Percentiles rank a stretch among this genome's conserved stretches.
Conservation (phyloP, 2,888 invertebrate genomes). For the Malachius bipustulatus region DNA sequence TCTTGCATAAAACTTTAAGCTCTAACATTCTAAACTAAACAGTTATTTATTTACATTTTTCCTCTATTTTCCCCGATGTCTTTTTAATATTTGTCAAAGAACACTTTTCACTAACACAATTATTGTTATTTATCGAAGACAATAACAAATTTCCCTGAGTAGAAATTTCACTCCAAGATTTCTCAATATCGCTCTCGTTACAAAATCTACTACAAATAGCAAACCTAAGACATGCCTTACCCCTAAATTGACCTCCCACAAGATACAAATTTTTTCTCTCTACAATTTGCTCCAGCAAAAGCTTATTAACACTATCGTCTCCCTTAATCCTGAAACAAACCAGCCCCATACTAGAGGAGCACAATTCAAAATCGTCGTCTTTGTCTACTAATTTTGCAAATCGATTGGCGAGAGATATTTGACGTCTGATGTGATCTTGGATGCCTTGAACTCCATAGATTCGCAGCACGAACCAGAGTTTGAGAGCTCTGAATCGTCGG, state of each 20-base stretch:
- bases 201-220: constrained; percentile 68
- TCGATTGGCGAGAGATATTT: constrained; percentile 61
- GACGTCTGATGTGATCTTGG: constrained; percentile 62
- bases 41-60: too few relatives aligned
- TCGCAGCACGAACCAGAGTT: constrained; percentile 85
- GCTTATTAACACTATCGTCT: constrained; percentile 55
- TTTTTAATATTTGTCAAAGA: too few relatives aligned
- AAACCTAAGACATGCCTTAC: constrained; percentile 63
- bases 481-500: constrained; percentile 77
- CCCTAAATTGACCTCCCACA: constrained; percentile 61
- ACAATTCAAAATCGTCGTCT: constrained; percentile 69
- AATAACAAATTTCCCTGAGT: too few relatives aligned
- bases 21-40: too few relatives aligned
- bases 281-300: constrained; percentile 58
- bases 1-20: too few relatives aligned
- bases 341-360: constrained; percentile 45
- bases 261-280: constrained; percentile 70
- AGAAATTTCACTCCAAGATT: constrained; percentile 46
- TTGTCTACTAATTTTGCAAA: constrained; percentile 62
- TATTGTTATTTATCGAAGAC: too few relatives aligned
- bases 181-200: constrained; percentile 57
- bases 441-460: constrained; percentile 73
- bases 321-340: constrained; percentile 84
- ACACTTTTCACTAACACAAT: too few relatives aligned
- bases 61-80: too few relatives aligned